Percentiles rank a stretch among this genome's conserved stretches.
Evolutionary conservation across 2,113 vertebrate genomes (phyloP).

Genomic region (human): DNA sequence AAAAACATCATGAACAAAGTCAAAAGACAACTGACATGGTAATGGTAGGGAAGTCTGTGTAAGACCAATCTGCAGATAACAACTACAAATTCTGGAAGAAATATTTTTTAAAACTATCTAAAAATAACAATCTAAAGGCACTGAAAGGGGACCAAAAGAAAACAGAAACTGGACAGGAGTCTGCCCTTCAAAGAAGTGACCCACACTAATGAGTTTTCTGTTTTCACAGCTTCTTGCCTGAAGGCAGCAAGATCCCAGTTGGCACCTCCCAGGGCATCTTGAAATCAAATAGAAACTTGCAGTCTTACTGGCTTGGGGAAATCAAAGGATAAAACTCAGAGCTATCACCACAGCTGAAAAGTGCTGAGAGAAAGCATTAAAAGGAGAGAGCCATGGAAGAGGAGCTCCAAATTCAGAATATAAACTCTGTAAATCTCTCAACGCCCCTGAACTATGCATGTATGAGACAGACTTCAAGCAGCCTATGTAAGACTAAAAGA

Average conservation of each 20-base stretch:
- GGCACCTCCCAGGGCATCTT: neutral
- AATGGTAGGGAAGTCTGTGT: neutral
- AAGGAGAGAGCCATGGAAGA: neutral
- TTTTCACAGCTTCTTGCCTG: neutral
- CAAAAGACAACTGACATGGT: neutral
- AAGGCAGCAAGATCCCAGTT: neutral
- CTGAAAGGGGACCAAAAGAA: neutral
- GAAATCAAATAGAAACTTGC: neutral
- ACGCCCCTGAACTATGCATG: neutral
- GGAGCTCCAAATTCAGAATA: neutral
- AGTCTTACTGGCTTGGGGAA: neutral
- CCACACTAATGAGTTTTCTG: neutral
- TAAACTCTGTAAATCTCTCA: neutral
- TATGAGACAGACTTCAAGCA: neutral
- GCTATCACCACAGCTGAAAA: neutral
- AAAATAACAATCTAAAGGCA: neutral
- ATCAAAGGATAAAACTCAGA: neutral
- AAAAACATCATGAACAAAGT: neutral
- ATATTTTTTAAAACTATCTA: neutral
- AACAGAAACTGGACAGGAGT: neutral
- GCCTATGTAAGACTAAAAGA: neutral
- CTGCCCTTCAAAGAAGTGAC: neutral
- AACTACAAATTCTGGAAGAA: neutral
- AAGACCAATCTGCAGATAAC: neutral
- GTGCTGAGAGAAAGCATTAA: neutral